Conservation (phyloP, 2,797 vertebrate genomes). For the Podargus strigoides region DNA sequence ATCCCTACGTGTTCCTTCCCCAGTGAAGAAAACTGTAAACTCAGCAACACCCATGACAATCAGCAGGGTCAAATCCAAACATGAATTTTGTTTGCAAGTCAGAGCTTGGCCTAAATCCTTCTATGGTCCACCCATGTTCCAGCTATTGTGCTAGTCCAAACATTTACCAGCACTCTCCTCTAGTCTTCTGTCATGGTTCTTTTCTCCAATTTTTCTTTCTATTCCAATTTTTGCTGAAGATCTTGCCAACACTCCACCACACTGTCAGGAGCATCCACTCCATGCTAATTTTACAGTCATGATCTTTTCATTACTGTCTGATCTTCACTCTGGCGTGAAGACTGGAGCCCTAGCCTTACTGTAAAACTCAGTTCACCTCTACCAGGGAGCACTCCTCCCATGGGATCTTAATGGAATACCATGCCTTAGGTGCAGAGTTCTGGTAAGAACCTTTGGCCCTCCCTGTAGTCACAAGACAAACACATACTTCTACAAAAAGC, state of each 20-base stretch:
- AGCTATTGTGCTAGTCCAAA: slow-evolving; percentile 52
- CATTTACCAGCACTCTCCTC: background rate
- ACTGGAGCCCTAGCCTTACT: background rate
- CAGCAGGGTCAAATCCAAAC: slow-evolving; percentile 56
- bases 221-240: background rate
- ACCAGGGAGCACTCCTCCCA: background rate
- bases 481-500: background rate
- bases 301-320: background rate
- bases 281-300: background rate
- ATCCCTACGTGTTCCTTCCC: background rate
- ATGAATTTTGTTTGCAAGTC: slow-evolving; percentile 50
- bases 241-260: background rate
- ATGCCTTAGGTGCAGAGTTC: background rate
- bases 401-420: background rate
- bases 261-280: background rate
- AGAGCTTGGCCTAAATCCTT: slow-evolving; percentile 45
- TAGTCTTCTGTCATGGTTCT: background rate
- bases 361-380: background rate
- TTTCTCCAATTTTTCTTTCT: background rate
- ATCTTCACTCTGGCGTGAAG: background rate
- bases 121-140: slow-evolving; percentile 37
- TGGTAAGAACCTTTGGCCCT: background rate
- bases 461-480: background rate
- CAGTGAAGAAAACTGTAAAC: slow-evolving; percentile 29
- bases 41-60: slow-evolving; percentile 27